Evolutionary conservation across 2,797 vertebrate species (phyloP).

Genomic region (Pseudotriccus pelzelni): DNA sequence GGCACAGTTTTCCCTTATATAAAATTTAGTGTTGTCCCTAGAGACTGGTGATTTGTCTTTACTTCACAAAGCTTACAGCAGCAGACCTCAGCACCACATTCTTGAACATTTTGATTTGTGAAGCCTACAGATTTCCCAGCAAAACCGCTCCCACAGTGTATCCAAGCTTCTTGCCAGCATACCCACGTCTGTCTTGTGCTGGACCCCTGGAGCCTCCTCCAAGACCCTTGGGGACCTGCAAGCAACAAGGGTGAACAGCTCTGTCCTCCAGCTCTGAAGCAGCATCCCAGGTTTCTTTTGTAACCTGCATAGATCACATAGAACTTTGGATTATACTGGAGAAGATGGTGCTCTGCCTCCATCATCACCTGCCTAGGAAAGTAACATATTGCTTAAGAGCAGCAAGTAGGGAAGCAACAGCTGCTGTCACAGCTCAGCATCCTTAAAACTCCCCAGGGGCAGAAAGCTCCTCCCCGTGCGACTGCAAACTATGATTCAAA

Average conservation of each 20-base stretch:
- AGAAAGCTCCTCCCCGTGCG: background rate
- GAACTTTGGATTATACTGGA: background rate
- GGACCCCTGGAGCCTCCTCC: background rate
- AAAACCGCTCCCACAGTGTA: background rate
- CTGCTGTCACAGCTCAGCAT: background rate
- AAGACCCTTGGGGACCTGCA: background rate
- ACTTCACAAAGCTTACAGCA: constrained; percentile 18
- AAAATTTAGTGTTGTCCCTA: background rate
- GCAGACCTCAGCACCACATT: background rate
- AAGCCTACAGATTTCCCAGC: background rate
- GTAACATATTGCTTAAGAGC: background rate
- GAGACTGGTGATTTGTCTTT: background rate
- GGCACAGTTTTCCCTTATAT: background rate
- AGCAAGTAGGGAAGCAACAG: background rate
- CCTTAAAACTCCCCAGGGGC: background rate
- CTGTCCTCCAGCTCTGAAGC: background rate
- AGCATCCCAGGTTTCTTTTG: background rate
- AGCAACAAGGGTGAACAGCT: background rate
- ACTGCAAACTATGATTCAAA: background rate
- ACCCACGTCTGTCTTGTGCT: background rate
- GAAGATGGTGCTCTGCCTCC: background rate
- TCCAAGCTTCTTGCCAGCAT: background rate
- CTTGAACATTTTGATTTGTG: background rate
- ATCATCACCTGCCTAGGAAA: background rate
- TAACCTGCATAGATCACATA: background rate